Percentiles rank a stretch among this genome's conserved stretches.
These are phyloP conservation scores for Germaria angustata DNA, from an alignment of 2,888 invertebrate genomes.

Conservation along the genomic window DNA sequence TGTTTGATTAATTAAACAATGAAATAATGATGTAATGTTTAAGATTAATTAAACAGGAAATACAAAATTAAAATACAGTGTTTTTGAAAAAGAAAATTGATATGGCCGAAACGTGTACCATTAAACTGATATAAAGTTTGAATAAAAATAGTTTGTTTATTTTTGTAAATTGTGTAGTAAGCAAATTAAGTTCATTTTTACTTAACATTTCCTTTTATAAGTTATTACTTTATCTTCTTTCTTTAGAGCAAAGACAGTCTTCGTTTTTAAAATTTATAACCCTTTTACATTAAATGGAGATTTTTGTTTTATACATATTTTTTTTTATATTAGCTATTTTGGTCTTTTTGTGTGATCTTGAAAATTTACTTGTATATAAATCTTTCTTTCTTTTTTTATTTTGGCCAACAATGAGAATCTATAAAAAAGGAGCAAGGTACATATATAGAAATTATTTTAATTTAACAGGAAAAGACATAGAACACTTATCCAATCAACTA, in stretches of 20 bases:
- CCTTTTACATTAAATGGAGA: slow-evolving; percentile 29
- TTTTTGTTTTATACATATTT: slow-evolving; percentile 33
- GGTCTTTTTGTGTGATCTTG: slow-evolving; percentile 33
- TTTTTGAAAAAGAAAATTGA: background rate
- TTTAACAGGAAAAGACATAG: too few species aligned
- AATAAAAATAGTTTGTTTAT: background rate
- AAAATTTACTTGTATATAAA: slow-evolving; percentile 25
- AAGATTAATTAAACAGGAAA: background rate
- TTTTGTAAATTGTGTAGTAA: background rate
- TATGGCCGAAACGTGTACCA: background rate
- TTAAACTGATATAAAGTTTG: background rate
- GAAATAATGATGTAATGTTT: background rate
- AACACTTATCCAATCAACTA: background rate
- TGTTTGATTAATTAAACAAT: background rate
- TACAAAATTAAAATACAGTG: background rate
- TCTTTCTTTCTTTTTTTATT: slow-evolving; percentile 46
- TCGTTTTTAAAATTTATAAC: slow-evolving; percentile 60
- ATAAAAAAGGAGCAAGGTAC: slow-evolving; percentile 1
- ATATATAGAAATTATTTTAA: background rate
- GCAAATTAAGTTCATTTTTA: slow-evolving; percentile 21
- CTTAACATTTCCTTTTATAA: slow-evolving; percentile 1
- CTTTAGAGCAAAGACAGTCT: slow-evolving; percentile 76
- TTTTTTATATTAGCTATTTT: slow-evolving; percentile 19
- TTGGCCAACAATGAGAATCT: slow-evolving; percentile 73
- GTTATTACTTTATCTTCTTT: slow-evolving; percentile 39